phyloP scores from a whole-genome alignment of 2,888 invertebrate species.

The Heteropelma amictum region DNA sequence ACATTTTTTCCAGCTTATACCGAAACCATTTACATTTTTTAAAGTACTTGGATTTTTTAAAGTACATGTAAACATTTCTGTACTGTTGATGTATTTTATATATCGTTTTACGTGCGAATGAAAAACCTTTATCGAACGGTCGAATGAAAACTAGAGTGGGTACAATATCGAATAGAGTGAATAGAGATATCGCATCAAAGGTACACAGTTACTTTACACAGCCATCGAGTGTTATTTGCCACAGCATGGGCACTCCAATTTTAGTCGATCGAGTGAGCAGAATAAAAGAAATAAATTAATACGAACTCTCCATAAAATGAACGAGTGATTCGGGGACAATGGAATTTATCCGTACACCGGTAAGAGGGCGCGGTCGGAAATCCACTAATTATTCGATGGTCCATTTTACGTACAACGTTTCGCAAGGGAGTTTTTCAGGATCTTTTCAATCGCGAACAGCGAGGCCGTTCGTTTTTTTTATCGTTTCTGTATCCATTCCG shows the following conservation, averaged over 20 bases:
- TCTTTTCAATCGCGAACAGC: neutral
- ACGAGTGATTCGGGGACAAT: neutral
- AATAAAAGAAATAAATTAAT: neutral
- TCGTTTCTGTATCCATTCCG: too few species aligned
- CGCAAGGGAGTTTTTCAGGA: neutral
- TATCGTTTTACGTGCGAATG: neutral
- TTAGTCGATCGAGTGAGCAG: neutral
- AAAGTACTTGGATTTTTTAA: too few species aligned
- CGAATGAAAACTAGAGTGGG: neutral
- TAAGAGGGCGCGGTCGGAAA: constrained; percentile 46
- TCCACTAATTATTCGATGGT: constrained; percentile 31
- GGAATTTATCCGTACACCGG: constrained; percentile 20
- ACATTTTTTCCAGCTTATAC: too few species aligned
- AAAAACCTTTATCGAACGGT: neutral
- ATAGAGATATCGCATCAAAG: neutral
- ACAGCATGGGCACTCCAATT: neutral
- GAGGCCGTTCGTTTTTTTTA: too few species aligned
- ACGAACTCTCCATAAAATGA: constrained; percentile 7
- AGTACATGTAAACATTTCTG: too few species aligned
- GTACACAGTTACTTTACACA: neutral
- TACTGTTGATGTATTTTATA: neutral
- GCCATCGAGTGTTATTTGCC: constrained; percentile 10
- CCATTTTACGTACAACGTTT: neutral
- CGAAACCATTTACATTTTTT: too few species aligned
- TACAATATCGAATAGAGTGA: neutral